Percentiles rank a stretch among this genome's conserved stretches.
Conservation (phyloP, 2,113 vertebrate genomes). For the Mesoclemmys tuberculata region DNA sequence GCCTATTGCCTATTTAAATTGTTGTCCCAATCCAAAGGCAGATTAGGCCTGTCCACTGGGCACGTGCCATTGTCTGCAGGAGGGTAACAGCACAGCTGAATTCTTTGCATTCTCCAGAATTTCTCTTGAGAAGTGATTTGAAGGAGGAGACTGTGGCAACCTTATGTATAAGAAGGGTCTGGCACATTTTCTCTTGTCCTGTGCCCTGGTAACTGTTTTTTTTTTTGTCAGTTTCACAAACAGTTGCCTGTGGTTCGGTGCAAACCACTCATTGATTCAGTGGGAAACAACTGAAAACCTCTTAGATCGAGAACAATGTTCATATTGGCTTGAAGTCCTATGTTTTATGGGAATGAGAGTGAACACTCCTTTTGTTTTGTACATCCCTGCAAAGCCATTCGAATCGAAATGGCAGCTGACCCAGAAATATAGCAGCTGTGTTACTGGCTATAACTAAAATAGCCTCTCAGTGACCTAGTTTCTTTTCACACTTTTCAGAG, state of each 20-base stretch:
- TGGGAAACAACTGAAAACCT: fast-evolving
- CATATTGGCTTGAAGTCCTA: neutral
- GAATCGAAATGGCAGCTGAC: slow-evolving; percentile 45
- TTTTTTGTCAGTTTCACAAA: neutral
- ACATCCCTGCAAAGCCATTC: slow-evolving; percentile 12
- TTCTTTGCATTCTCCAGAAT: neutral
- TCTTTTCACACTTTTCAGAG: neutral
- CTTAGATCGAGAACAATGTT: neutral
- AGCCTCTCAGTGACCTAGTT: slow-evolving; percentile 55
- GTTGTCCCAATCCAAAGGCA: neutral
- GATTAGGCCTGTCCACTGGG: neutral
- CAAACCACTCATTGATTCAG: neutral
- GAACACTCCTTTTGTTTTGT: neutral
- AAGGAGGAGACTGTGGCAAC: neutral
- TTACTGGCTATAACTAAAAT: slow-evolving; percentile 7
- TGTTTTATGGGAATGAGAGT: neutral
- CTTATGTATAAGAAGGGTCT: neutral
- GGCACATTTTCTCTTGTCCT: neutral
- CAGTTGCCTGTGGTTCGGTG: neutral
- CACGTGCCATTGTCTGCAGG: too few species aligned
- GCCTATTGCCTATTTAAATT: neutral
- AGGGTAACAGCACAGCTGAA: too few species aligned
- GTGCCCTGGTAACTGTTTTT: neutral
- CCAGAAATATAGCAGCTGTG: slow-evolving; percentile 46
- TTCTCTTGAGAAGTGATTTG: neutral